Base-by-base conservation (phyloP, 1,140 invertebrate species). In the Diploscapter pachys region DNA sequence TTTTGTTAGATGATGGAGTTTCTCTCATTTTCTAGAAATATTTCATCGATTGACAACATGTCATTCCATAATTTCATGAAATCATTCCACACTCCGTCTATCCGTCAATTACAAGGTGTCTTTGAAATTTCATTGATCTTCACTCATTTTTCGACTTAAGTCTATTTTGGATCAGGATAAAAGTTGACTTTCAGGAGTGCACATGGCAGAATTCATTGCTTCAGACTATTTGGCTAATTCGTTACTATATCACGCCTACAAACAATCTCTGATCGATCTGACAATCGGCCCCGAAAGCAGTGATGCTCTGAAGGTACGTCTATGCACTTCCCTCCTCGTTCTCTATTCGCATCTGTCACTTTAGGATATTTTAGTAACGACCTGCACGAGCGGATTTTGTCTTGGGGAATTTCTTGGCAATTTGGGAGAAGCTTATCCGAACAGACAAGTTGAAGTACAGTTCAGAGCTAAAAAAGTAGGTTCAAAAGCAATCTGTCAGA, bases 151-250 rank as follows among this genome's bases (percentile, higher is more conserved):
- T 59, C 31, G 9, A 11, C 57, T 59, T 31, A 11, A 11, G 1
- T 31, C 57, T 59, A 59, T 59, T 31, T 59, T 71, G 9, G 3
- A 71, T 31, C 31, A 31, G 31, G 31, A 31, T 0, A 31, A 62
- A 5, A 9, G 48, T 72, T 53, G 13, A 61, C 9, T 48, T 56
- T 69, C 72, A 82, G 81, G 82, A 13, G 78, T 85, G 3, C 78
- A 82, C 66, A 85, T 85, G 83, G 80, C 78, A 69, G 81, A 85
- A 69, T 85, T 85, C 66, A 81, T 79, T 65, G 80, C 78, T 6
- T 85, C 81, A 8, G 84, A 84, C 71, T 85, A 82, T 71, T 68
- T 85, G 54, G 83, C 83, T 13, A 85, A 85, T 75, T 85, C 84
- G n/a, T 84, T 85, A 81, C 76, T 85, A 13, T 85, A 85, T 79